phyloP scores from a whole-genome alignment of 2,888 invertebrate species.

The Eupithecia insigniata region DNA sequence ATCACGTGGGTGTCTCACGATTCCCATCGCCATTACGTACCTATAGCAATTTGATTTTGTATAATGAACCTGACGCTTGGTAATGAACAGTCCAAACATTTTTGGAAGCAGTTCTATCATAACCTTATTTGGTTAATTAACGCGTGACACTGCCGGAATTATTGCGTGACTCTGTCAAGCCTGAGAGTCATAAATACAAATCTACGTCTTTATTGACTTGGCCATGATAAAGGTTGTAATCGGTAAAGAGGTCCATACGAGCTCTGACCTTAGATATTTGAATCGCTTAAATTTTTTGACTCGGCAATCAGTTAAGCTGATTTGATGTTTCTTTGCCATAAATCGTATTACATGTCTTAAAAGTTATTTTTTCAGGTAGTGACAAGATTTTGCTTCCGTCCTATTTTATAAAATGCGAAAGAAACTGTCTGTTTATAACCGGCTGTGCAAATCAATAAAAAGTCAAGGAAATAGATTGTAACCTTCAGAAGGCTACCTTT shows the following conservation, averaged over 20 bases:
- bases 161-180: conserved; percentile 12
- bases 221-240: conserved; percentile 12
- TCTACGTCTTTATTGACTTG: conserved; percentile 7
- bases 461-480: neutral
- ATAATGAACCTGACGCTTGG: conserved; percentile 31
- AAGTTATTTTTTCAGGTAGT: neutral
- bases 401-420: neutral
- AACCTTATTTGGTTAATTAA: conserved; percentile 22
- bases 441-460: neutral
- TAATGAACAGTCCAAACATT: conserved; percentile 33
- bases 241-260: conserved; percentile 3
- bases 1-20: conserved; percentile 38
- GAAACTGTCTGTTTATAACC: neutral
- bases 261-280: conserved; percentile 8
- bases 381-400: neutral
- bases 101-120: conserved; percentile 29
- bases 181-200: neutral
- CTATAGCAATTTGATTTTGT: conserved; percentile 42
- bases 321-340: neutral
- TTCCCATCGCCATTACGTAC: conserved; percentile 44
- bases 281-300: neutral
- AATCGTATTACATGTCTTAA: neutral
- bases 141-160: neutral
- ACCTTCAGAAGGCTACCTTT: neutral
- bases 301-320: neutral